Conservation (phyloP, 2,888 invertebrate genomes). For the Ormyrus nitidulus region DNA sequence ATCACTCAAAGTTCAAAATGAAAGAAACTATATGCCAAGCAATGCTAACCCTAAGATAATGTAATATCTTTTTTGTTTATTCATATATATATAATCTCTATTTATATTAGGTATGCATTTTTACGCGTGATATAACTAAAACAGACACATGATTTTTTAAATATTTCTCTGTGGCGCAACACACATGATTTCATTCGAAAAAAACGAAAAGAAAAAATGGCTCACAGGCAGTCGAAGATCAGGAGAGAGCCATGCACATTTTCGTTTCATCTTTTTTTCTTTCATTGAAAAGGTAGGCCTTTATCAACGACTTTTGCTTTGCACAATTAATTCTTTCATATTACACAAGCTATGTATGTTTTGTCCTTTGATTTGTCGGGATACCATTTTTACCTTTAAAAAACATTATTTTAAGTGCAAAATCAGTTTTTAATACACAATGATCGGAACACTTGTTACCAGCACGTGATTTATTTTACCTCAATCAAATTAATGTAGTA, state of each 20-base stretch:
- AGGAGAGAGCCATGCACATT: slow-evolving; percentile 66
- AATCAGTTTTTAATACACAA: slow-evolving; percentile 15
- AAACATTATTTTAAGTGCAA: slow-evolving; percentile 33
- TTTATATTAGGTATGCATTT: slow-evolving; percentile 73
- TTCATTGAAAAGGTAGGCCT: slow-evolving; percentile 28
- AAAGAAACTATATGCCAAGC: slow-evolving; percentile 73
- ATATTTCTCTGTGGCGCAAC: slow-evolving; percentile 60
- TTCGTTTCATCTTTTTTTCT: slow-evolving; percentile 47
- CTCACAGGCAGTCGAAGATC: slow-evolving; percentile 68
- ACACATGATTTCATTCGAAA: slow-evolving; percentile 51
- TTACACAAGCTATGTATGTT: slow-evolving; percentile 50
- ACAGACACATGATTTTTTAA: slow-evolving; percentile 71
- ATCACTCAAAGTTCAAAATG: slow-evolving; percentile 62
- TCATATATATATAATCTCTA: slow-evolving; percentile 70
- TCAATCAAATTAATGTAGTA: no score
- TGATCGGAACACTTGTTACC: background rate
- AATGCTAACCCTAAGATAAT: slow-evolving; percentile 73
- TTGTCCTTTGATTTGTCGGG: slow-evolving; percentile 48
- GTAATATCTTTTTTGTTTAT: slow-evolving; percentile 71
- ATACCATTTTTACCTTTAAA: slow-evolving; percentile 45
- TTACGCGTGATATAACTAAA: slow-evolving; percentile 72
- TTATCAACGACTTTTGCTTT: slow-evolving; percentile 48
- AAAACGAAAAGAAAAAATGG: slow-evolving; percentile 56
- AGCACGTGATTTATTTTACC: no score
- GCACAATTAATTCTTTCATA: slow-evolving; percentile 20